These are phyloP conservation scores for Cephalotes varians DNA, from an alignment of 2,888 invertebrate species.

Conservation along the genomic window DNA sequence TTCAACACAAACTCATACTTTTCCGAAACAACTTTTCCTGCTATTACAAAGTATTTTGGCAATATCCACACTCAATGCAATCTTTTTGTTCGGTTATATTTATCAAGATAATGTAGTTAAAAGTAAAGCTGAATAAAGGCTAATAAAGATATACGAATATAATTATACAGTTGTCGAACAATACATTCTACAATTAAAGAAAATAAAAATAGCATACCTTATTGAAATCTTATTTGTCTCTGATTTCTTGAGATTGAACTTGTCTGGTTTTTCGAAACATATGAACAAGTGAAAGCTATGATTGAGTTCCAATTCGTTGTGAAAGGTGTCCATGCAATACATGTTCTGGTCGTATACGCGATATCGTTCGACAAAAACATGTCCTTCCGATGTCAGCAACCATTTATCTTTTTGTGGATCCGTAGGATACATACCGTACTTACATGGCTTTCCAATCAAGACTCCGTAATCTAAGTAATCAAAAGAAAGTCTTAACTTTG, in stretches of 20 bases:
- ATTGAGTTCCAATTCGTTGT: slow-evolving; percentile 48
- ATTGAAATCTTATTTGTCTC: not conserved
- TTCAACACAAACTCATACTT: not conserved
- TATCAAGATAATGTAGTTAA: not conserved
- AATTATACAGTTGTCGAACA: not conserved
- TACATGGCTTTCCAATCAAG: slow-evolving; percentile 75
- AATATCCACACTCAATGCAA: not conserved
- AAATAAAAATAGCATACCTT: slow-evolving; percentile 52
- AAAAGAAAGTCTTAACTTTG: not conserved
- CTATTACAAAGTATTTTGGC: not conserved
- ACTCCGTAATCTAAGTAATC: slow-evolving; percentile 78
- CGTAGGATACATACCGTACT: slow-evolving; percentile 68
- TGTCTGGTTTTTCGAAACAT: slow-evolving; percentile 79
- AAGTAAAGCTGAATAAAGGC: not conserved
- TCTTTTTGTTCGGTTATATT: not conserved
- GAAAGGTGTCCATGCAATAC: slow-evolving; percentile 82
- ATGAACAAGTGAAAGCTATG: slow-evolving; percentile 72
- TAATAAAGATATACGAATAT: not conserved
- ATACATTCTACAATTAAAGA: not conserved
- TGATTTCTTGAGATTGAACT: slow-evolving; percentile 75
- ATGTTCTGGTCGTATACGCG: slow-evolving; percentile 67
- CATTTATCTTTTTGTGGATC: slow-evolving; percentile 70
- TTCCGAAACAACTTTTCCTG: not conserved
- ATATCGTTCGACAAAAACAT: slow-evolving; percentile 63
- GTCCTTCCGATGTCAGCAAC: slow-evolving; percentile 75